Evolutionary conservation across 1,140 invertebrate genomes (phyloP).

Genomic region (Ceratitis capitata): DNA sequence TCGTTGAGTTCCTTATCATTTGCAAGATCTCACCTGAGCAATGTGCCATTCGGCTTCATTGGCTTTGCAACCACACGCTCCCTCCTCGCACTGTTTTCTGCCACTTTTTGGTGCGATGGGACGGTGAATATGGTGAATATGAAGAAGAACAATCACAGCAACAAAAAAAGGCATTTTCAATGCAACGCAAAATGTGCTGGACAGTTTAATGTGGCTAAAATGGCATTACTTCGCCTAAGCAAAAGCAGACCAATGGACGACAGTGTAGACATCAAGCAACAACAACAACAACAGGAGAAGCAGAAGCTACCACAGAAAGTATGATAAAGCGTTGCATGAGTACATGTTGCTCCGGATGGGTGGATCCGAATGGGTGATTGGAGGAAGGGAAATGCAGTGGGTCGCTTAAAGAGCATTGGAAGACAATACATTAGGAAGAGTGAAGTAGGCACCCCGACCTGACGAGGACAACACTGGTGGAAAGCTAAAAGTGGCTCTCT

Average conservation of each 20-base stretch:
- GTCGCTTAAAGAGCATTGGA: not conserved
- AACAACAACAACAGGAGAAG: not conserved
- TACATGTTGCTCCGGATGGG: not conserved
- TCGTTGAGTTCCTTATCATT: not conserved
- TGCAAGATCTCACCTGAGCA: constrained; percentile 27
- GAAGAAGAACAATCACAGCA: not conserved
- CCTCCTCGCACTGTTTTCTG: not conserved
- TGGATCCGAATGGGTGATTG: not conserved
- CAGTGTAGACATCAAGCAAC: not conserved
- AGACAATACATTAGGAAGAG: too few relatives aligned
- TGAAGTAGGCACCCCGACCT: too few relatives aligned
- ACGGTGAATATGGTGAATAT: too few relatives aligned
- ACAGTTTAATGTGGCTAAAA: not conserved
- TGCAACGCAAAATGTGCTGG: not conserved
- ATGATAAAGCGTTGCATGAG: not conserved
- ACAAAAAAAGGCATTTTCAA: not conserved
- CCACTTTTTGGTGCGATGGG: too few relatives aligned
- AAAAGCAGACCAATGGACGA: constrained; percentile 28
- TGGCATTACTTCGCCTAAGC: not conserved
- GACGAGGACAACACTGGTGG: too few relatives aligned
- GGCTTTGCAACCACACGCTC: not conserved
- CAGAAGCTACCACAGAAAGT: not conserved
- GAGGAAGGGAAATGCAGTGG: not conserved
- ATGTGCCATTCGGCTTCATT: constrained; percentile 29
- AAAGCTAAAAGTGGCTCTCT: too few relatives aligned